These are phyloP conservation scores for Ameiurus melas DNA, from an alignment of 2,113 vertebrate species.

Conservation along the genomic window DNA sequence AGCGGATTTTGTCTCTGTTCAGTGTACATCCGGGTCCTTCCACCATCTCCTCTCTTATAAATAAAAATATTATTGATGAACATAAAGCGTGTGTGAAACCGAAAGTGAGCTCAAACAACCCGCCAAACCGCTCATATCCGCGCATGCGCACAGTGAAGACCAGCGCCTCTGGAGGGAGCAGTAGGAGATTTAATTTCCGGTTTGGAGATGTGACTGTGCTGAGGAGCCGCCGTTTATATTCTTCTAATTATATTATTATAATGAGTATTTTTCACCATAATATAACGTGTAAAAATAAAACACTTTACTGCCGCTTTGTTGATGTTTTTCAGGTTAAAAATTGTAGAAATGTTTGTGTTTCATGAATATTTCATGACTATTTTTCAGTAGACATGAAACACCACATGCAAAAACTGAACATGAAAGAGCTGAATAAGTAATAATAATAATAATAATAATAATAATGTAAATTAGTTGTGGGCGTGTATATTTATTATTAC, in stretches of 20 bases:
- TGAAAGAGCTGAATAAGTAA: background rate
- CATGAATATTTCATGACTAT: too few relatives aligned
- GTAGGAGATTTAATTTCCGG: background rate
- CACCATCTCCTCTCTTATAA: slow-evolving; percentile 74
- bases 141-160: background rate
- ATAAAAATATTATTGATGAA: background rate
- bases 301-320: background rate
- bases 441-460: background rate
- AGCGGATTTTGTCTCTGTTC: slow-evolving; percentile 80
- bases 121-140: background rate
- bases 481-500: background rate
- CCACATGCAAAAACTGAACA: too few relatives aligned
- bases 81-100: background rate
- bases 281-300: background rate
- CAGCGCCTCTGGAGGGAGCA: background rate
- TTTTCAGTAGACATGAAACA: too few relatives aligned
- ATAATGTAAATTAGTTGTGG: background rate
- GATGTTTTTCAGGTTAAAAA: background rate
- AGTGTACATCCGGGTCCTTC: slow-evolving; percentile 86
- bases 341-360: background rate
- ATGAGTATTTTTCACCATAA: too few relatives aligned
- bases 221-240: background rate
- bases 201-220: background rate
- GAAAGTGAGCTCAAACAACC: background rate
- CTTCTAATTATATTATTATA: background rate